Evolutionary conservation across 2,113 vertebrate species (phyloP).

Genomic region (Carettochelys insculpta): DNA sequence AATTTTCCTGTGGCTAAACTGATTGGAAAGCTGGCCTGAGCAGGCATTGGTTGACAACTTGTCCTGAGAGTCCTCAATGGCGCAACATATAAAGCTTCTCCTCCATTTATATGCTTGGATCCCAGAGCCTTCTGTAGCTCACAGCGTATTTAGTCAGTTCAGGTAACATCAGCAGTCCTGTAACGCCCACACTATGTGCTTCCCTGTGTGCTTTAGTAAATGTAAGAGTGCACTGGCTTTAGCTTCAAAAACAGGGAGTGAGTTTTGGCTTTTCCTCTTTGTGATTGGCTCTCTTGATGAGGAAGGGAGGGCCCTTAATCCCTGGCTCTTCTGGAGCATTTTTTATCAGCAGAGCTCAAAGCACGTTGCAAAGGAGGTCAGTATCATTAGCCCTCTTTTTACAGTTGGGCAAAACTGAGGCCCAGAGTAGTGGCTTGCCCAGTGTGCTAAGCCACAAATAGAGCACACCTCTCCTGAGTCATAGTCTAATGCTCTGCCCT

Average conservation of each 20-base stretch:
- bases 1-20: neutral
- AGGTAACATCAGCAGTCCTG: neutral
- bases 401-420: neutral
- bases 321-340: neutral
- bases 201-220: slow-evolving; percentile 12
- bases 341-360: neutral
- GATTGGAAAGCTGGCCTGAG: neutral
- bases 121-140: neutral
- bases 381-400: neutral
- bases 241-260: neutral
- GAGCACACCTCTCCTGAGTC: neutral
- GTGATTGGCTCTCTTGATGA: neutral
- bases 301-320: neutral
- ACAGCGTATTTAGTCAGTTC: neutral
- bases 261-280: neutral
- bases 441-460: too few relatives aligned
- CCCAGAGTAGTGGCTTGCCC: neutral
- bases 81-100: neutral
- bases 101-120: neutral
- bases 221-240: neutral
- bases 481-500: too few relatives aligned
- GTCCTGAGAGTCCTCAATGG: neutral
- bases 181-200: neutral
- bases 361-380: neutral
- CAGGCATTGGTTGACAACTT: neutral